Conservation (phyloP, 1,140 invertebrate species). For the Brachionus calyciflorus region DNA sequence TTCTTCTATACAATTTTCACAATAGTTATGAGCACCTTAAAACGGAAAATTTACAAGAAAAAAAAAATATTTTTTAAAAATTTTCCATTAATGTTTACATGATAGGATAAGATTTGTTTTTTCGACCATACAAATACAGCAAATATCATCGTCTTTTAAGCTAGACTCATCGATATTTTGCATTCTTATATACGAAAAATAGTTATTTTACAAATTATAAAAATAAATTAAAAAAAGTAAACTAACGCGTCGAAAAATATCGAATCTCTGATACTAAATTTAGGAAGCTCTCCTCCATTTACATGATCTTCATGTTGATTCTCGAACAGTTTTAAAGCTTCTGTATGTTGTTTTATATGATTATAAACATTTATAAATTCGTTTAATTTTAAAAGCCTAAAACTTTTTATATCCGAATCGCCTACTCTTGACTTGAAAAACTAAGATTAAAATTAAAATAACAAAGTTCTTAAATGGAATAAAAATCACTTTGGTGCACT, state of each 20-base stretch:
- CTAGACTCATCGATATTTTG: not conserved
- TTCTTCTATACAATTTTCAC: constrained; percentile 47
- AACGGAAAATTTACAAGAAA: not conserved
- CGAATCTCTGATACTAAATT: not conserved
- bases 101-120: constrained; percentile 33
- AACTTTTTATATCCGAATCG: constrained; percentile 24
- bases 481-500: constrained; percentile 26
- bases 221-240: not conserved
- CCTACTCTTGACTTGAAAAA: constrained; percentile 16
- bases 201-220: not conserved
- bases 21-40: constrained; percentile 24
- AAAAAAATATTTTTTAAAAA: not conserved
- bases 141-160: constrained; percentile 21
- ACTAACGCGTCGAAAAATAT: not conserved
- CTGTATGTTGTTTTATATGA: constrained; percentile 24
- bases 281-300: not conserved
- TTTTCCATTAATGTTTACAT: constrained; percentile 4
- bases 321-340: constrained; percentile 18
- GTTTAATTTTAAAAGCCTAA: not conserved
- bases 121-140: constrained; percentile 36
- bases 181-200: not conserved
- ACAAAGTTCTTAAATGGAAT: not conserved
- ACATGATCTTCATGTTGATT: not conserved
- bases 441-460: not conserved
- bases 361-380: constrained; percentile 42